These are phyloP conservation scores for Myioborus miniatus DNA, from an alignment of 2,797 vertebrate species.

Conservation along the genomic window DNA sequence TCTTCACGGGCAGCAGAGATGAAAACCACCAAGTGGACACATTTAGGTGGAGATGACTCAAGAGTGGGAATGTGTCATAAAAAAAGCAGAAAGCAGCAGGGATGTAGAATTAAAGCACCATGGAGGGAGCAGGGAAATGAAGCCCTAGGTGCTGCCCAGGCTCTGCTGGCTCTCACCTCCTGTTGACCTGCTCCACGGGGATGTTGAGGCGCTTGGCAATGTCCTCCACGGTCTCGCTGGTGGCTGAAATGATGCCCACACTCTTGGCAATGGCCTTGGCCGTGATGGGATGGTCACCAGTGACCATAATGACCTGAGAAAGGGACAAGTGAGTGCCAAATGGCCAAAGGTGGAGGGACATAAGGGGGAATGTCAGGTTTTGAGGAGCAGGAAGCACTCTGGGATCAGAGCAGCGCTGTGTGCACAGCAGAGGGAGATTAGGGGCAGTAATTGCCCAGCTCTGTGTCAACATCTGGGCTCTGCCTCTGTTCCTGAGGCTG, in stretches of 20 bases:
- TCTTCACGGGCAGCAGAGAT: not conserved
- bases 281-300: slow-evolving; percentile 82
- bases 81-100: not conserved
- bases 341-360: rapidly evolving
- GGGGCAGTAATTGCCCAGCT: not conserved
- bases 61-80: rapidly evolving
- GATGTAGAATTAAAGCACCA: rapidly evolving
- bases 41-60: rapidly evolving
- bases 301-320: slow-evolving; percentile 82
- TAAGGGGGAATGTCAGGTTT: not conserved
- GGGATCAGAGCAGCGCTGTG: not conserved
- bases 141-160: rapidly evolving
- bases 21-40: not conserved
- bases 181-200: slow-evolving; percentile 76
- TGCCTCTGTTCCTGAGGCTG: not conserved
- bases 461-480: not conserved
- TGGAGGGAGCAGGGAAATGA: not conserved
- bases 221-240: slow-evolving; percentile 80
- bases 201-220: slow-evolving; percentile 79
- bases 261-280: slow-evolving; percentile 83
- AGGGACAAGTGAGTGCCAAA: not conserved
- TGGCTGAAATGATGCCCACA: slow-evolving; percentile 82
- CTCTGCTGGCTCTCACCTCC: slow-evolving; percentile 55
- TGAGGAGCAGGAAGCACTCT: not conserved
- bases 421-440: not conserved